Evolutionary conservation across 2,113 vertebrate genomes (phyloP).

Genomic region (Hiodon alosoides): DNA sequence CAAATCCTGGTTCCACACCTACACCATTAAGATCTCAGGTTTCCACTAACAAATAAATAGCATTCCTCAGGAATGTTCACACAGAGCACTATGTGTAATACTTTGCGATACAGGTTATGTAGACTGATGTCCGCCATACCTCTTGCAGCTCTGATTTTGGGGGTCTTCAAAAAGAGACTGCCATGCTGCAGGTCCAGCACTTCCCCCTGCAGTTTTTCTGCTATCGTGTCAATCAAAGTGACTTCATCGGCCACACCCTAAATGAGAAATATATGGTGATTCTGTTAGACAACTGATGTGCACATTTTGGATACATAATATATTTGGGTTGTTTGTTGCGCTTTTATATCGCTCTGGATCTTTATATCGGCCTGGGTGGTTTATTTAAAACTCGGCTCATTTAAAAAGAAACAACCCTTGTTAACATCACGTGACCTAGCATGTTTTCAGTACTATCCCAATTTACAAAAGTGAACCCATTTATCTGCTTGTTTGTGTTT

Average conservation of each 20-base stretch:
- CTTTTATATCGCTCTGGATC: too few relatives aligned
- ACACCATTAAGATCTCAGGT: too few relatives aligned
- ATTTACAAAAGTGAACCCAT: background rate
- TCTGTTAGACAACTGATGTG: background rate
- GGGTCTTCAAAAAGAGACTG: constrained; percentile 50
- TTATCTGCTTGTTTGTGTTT: background rate
- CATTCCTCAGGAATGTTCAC: too few relatives aligned
- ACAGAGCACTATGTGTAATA: too few relatives aligned
- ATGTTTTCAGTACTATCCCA: background rate
- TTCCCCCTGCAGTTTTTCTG: constrained; percentile 45
- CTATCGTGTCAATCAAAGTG: constrained; percentile 41
- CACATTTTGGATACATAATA: background rate
- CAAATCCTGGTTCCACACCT: too few relatives aligned
- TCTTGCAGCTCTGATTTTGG: constrained; percentile 46
- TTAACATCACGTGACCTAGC: background rate
- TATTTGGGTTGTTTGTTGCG: too few relatives aligned
- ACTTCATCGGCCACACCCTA: constrained; percentile 45
- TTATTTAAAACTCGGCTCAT: too few relatives aligned
- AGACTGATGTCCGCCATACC: constrained; percentile 22
- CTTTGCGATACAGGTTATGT: background rate
- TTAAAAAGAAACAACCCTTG: too few relatives aligned
- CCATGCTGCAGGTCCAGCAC: constrained; percentile 50
- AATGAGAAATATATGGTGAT: background rate
- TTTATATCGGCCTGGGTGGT: too few relatives aligned
- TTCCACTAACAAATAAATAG: too few relatives aligned